phyloP scores from a whole-genome alignment of 2,113 vertebrate genomes.

The Ptilonorhynchus violaceus region DNA sequence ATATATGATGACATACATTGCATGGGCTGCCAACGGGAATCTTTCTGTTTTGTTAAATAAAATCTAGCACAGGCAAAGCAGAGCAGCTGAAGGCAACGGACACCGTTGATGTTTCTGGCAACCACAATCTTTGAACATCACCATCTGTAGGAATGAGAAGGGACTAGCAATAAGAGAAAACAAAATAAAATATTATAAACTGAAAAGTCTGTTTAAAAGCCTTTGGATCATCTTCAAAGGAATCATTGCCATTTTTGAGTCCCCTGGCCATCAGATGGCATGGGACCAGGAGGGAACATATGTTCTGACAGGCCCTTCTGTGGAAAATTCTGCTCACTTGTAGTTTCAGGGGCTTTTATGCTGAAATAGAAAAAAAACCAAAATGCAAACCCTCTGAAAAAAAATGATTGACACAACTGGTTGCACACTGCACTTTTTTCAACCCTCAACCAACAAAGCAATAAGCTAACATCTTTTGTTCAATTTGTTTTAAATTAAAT shows the following conservation, averaged over 20 bases:
- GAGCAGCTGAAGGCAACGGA: not conserved
- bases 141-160: constrained; percentile 25
- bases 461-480: not conserved
- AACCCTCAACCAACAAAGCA: not conserved
- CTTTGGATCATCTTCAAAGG: constrained; percentile 59
- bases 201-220: constrained; percentile 32
- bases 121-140: not conserved
- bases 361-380: not conserved
- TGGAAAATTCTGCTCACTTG: constrained; percentile 15
- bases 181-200: constrained; percentile 41
- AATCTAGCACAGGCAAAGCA: constrained; percentile 4
- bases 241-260: not conserved
- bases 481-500: not conserved
- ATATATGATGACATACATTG: not conserved
- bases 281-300: constrained; percentile 36
- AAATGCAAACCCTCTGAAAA: not conserved
- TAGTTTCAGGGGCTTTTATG: not conserved
- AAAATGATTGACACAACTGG: not conserved
- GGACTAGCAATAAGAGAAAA: constrained; percentile 35
- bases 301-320: constrained; percentile 41
- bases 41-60: not conserved
- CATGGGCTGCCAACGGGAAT: not conserved
- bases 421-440: not conserved
- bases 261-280: constrained; percentile 35
- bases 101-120: not conserved